Evolutionary conservation across 2,113 vertebrate species (phyloP).

Genomic region (Progne subis): DNA sequence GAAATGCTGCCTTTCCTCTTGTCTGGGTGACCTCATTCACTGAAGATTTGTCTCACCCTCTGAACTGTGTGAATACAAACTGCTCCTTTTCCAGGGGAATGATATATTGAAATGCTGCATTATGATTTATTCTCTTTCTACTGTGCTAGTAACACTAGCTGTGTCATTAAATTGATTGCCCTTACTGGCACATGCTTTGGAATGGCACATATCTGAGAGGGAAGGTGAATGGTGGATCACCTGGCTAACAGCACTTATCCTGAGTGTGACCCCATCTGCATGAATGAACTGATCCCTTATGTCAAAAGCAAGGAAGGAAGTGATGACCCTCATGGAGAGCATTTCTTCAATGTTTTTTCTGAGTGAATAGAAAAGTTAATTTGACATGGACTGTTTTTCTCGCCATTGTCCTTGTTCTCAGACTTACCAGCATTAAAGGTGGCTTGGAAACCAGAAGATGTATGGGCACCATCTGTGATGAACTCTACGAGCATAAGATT

Average conservation of each 20-base stretch:
- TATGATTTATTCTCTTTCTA: background rate
- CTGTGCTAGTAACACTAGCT: background rate
- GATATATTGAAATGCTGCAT: background rate
- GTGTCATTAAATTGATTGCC: background rate
- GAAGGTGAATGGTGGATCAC: background rate
- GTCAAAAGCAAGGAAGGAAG: background rate
- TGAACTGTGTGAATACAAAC: background rate
- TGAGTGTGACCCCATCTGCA: background rate
- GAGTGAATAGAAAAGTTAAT: background rate
- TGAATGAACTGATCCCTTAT: background rate
- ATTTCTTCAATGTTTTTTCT: background rate
- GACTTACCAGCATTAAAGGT: conserved; percentile 49
- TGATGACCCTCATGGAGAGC: background rate
- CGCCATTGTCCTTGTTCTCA: background rate
- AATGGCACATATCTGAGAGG: background rate
- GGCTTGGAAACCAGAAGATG: conserved; percentile 59
- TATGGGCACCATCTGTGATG: background rate
- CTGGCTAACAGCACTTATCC: background rate
- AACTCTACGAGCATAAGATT: conserved; percentile 54
- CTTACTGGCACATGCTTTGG: background rate
- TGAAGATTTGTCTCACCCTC: background rate
- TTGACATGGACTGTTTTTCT: background rate
- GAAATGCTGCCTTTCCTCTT: background rate
- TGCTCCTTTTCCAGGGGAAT: background rate
- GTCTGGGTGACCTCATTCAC: background rate